Evolutionary conservation across 2,113 vertebrate species (phyloP).

Genomic region (Tyrannus savana): DNA sequence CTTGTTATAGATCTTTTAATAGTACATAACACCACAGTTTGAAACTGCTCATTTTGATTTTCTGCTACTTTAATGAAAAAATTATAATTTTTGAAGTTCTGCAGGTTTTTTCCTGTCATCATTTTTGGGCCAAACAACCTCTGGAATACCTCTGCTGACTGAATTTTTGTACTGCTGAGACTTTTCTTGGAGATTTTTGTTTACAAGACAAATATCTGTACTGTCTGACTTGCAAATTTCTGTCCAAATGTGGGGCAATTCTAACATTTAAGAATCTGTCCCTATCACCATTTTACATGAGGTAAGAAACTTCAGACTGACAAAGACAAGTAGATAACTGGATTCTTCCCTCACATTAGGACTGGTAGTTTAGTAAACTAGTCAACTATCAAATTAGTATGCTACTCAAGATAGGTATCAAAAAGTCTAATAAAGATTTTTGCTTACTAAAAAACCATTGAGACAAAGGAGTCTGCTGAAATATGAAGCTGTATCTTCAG

Average conservation of each 20-base stretch:
- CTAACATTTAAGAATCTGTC: neutral
- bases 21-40: slow-evolving; percentile 61
- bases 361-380: neutral
- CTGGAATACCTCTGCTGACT: neutral
- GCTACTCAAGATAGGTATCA: neutral
- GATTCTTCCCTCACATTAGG: neutral
- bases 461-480: neutral
- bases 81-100: slow-evolving; percentile 46
- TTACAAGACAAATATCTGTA: neutral
- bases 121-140: slow-evolving; percentile 7
- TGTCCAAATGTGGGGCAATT: neutral
- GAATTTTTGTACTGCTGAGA: neutral
- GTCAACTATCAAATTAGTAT: neutral
- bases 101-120: neutral
- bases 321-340: neutral
- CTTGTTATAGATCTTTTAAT: slow-evolving; percentile 67
- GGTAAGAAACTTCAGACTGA: neutral
- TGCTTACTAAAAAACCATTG: neutral
- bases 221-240: neutral
- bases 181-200: neutral
- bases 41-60: slow-evolving; percentile 54
- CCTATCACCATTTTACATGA: neutral
- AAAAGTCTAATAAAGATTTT: neutral
- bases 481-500: neutral
- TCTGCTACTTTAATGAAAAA: slow-evolving; percentile 66